Percentiles rank a stretch among this genome's conserved stretches.
Evolutionary conservation across 2,113 vertebrate species (phyloP).

Genomic region (Nerophis ophidion): DNA sequence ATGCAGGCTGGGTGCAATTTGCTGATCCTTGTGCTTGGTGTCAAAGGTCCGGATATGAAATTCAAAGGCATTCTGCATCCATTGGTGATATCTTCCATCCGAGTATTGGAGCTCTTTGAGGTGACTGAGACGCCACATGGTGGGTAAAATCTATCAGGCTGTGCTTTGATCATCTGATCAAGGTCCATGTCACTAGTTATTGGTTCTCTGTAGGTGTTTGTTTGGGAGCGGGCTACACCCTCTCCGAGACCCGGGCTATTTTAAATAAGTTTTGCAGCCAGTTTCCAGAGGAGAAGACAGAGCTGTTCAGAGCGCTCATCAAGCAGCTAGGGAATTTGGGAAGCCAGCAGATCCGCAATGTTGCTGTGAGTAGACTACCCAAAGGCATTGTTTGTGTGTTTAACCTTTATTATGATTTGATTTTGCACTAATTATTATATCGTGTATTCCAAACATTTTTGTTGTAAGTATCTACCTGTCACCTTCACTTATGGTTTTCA

Average conservation of each 20-base stretch:
- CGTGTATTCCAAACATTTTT: too few relatives aligned
- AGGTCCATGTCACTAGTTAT: not conserved
- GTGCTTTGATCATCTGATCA: not conserved
- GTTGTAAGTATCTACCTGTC: too few relatives aligned
- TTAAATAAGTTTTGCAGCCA: slow-evolving; percentile 55
- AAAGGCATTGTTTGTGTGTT: not conserved
- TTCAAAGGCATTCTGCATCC: slow-evolving; percentile 66
- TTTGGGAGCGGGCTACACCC: slow-evolving; percentile 73
- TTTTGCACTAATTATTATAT: too few relatives aligned
- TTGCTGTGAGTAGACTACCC: slow-evolving; percentile 64
- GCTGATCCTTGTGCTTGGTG: slow-evolving; percentile 7
- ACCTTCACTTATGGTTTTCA: too few relatives aligned
- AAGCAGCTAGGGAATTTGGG: slow-evolving; percentile 74
- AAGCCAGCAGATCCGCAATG: slow-evolving; percentile 78
- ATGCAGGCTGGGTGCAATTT: not conserved
- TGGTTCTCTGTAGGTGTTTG: slow-evolving; percentile 68
- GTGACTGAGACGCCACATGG: slow-evolving; percentile 52
- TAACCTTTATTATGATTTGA: too few relatives aligned
- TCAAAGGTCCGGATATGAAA: slow-evolving; percentile 66
- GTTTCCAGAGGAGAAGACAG: slow-evolving; percentile 66
- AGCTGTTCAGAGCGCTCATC: slow-evolving; percentile 71
- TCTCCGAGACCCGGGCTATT: slow-evolving; percentile 67
- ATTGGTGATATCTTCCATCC: slow-evolving; percentile 63
- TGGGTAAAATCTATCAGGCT: slow-evolving; percentile 9
- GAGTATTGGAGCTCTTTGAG: slow-evolving; percentile 61